A percentile compares a stretch with the other conserved stretches of the same genome.
Evolutionary conservation across 2,888 invertebrate species (phyloP).

Genomic region (Chaetogeoica ovagalla): DNA sequence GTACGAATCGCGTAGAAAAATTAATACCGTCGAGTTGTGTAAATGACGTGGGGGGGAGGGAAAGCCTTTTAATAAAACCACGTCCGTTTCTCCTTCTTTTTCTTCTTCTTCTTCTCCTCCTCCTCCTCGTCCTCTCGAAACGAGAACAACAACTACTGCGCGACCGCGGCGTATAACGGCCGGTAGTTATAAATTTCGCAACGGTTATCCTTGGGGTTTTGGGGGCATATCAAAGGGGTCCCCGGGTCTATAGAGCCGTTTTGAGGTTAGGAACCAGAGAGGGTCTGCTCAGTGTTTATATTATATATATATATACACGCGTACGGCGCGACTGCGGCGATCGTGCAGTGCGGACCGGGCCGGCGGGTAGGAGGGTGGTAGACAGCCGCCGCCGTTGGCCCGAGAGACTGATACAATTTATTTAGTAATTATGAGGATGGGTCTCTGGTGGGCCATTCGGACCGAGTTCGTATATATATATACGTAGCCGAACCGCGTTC

Average conservation of each 20-base stretch:
- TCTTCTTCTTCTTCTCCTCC: too few relatives aligned
- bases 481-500: constrained; percentile 2
- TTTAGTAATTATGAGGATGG: constrained; percentile 56
- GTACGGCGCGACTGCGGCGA: constrained; percentile 10
- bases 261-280: constrained; percentile 44
- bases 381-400: constrained; percentile 26
- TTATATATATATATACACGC: too few relatives aligned
- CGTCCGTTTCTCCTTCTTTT: too few relatives aligned
- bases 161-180: constrained; percentile 12
- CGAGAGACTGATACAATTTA: constrained; percentile 56
- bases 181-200: constrained; percentile 48
- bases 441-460: constrained; percentile 55
- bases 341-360: not conserved
- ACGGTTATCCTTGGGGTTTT: constrained; percentile 51
- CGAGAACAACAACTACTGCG: too few relatives aligned
- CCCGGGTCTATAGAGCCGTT: constrained; percentile 46
- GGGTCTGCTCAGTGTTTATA: not conserved
- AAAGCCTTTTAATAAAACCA: constrained; percentile 43
- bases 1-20: too few relatives aligned
- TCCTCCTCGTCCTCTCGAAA: too few relatives aligned
- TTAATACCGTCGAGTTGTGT: too few relatives aligned
- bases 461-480: constrained; percentile 40
- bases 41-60: too few relatives aligned
- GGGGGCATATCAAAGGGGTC: constrained; percentile 46
- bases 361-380: not conserved